Percentiles rank a stretch among this genome's conserved stretches.
Evolutionary conservation across 2,888 invertebrate genomes (phyloP).

Genomic region (Drosophila algonquin): DNA sequence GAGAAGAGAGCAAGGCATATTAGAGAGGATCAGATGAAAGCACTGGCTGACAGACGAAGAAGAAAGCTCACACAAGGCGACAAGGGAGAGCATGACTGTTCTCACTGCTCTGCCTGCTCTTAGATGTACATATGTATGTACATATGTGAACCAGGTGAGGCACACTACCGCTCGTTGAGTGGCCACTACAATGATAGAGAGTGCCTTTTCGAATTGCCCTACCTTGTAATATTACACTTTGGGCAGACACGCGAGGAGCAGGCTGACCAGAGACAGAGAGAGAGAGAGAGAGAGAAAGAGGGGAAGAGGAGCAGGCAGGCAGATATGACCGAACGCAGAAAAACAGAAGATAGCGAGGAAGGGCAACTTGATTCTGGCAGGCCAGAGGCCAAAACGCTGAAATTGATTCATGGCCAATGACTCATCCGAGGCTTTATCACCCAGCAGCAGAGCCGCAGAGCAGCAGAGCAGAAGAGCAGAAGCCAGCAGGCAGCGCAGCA

Average conservation of each 20-base stretch:
- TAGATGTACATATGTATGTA: not conserved
- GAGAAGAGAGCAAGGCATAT: not conserved
- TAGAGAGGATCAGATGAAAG: not conserved
- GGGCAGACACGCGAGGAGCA: too few relatives aligned
- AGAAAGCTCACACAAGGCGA: not conserved
- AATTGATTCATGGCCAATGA: constrained; percentile 72
- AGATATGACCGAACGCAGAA: not conserved
- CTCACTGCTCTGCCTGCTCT: not conserved
- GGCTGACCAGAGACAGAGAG: too few relatives aligned
- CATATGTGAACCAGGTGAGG: too few relatives aligned
- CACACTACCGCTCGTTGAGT: too few relatives aligned
- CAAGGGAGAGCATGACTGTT: not conserved
- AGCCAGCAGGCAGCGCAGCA: not conserved
- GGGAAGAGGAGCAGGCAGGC: not conserved
- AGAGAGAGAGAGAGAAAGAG: too few relatives aligned
- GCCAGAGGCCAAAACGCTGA: constrained; percentile 58
- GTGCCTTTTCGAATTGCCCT: too few relatives aligned
- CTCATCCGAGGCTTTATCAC: constrained; percentile 50
- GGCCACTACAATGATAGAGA: too few relatives aligned
- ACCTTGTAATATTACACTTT: too few relatives aligned
- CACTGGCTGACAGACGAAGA: not conserved
- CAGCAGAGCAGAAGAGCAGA: too few relatives aligned
- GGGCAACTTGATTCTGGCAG: constrained; percentile 55
- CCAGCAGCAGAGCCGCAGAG: not conserved
- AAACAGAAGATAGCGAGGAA: constrained; percentile 14